These are phyloP conservation scores for Otis tarda DNA, from an alignment of 2,113 vertebrate species.

Conservation along the genomic window DNA sequence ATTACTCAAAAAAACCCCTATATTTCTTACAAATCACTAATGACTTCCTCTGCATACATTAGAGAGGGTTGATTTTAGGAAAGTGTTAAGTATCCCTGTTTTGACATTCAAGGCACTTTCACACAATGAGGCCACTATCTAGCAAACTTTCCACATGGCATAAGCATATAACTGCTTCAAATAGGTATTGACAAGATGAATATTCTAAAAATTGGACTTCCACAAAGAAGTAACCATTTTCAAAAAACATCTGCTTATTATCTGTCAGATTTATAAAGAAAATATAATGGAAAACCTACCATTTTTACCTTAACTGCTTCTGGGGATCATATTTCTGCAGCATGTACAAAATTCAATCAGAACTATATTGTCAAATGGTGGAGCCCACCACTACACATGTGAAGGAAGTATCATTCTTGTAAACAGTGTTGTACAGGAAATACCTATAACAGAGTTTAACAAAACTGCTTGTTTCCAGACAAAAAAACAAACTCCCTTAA, in stretches of 20 bases:
- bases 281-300: not conserved
- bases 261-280: not conserved
- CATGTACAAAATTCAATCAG: not conserved
- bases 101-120: not conserved
- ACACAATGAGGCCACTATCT: not conserved
- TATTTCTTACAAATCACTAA: not conserved
- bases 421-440: not conserved
- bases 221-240: not conserved
- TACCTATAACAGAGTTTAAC: not conserved
- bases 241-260: not conserved
- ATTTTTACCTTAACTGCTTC: not conserved
- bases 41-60: not conserved
- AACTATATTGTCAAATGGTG: not conserved
- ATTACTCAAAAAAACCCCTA: not conserved
- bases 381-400: not conserved
- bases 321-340: not conserved
- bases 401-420: not conserved
- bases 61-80: not conserved
- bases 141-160: not conserved
- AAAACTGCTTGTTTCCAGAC: not conserved
- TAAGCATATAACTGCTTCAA: not conserved
- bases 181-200: not conserved
- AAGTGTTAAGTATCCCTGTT: not conserved
- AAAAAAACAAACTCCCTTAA: not conserved
- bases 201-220: not conserved